A percentile compares a stretch with the other conserved stretches of the same genome.
Conservation (phyloP, 2,888 invertebrate genomes). For the Dryocosmus kuriphilus region DNA sequence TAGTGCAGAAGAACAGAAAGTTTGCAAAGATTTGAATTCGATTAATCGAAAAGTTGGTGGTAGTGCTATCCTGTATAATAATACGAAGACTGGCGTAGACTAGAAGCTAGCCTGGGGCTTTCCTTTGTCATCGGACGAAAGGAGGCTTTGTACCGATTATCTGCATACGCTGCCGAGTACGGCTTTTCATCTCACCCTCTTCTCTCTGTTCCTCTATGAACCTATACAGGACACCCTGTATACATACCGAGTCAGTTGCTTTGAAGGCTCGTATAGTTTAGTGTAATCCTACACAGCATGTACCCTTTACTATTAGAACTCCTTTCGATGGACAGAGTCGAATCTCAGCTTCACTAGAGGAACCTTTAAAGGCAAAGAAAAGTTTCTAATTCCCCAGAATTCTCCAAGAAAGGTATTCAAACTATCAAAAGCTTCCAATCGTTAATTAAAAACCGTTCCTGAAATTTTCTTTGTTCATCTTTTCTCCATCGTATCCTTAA, state of each 20-base stretch:
- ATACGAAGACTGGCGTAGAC: conserved; percentile 58
- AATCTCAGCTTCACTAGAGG: conserved; percentile 38
- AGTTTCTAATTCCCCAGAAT: conserved; percentile 19
- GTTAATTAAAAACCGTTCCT: background rate
- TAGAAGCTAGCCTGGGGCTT: conserved; percentile 63
- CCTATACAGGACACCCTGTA: conserved; percentile 64
- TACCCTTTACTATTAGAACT: conserved; percentile 62
- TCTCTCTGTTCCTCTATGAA: conserved; percentile 53
- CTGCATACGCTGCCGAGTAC: conserved; percentile 68
- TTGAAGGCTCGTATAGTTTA: conserved; percentile 69
- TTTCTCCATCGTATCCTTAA: too few species aligned
- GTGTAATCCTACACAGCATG: conserved; percentile 64
- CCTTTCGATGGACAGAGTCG: conserved; percentile 51
- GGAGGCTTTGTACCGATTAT: conserved; percentile 74
- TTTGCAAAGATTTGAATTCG: conserved; percentile 43
- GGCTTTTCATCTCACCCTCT: conserved; percentile 65
- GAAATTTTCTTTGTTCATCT: too few species aligned
- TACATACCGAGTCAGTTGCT: conserved; percentile 62
- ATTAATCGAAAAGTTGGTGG: conserved; percentile 19
- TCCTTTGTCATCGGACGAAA: conserved; percentile 71
- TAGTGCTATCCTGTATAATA: conserved; percentile 64
- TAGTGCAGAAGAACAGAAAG: background rate
- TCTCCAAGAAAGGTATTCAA: background rate
- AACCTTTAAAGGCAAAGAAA: conserved; percentile 17
- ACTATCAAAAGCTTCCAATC: background rate